Percentiles rank a stretch among this genome's conserved stretches.
phyloP scores from a whole-genome alignment of 1,140 invertebrate genomes.

The Ceratitis capitata region DNA sequence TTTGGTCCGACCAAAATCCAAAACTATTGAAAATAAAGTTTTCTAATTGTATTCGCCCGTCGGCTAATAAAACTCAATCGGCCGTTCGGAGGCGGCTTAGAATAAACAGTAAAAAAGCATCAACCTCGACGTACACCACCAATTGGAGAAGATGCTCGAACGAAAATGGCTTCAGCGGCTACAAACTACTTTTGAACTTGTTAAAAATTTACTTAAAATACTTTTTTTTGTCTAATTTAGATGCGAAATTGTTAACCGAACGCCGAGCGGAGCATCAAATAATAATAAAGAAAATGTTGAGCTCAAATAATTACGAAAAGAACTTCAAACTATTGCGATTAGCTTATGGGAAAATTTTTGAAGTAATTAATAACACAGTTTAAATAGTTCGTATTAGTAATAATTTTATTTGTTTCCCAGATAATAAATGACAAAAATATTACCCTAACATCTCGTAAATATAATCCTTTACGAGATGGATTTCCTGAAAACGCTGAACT shows the following conservation, averaged over 20 bases:
- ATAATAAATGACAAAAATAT: not conserved
- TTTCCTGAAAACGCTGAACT: constrained; percentile 23
- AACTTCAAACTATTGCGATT: constrained; percentile 40
- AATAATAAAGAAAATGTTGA: constrained; percentile 21
- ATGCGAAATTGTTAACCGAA: constrained; percentile 29
- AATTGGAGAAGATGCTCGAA: too few relatives aligned
- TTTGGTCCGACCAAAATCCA: too few relatives aligned
- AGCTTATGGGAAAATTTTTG: constrained; percentile 39
- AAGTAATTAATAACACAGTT: constrained; percentile 21
- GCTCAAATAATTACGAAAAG: constrained; percentile 37
- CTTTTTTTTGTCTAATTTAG: not conserved
- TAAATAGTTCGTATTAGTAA: not conserved
- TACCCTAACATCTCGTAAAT: not conserved
- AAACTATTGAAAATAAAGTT: too few relatives aligned
- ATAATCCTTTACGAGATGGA: not conserved
- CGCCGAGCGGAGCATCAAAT: constrained; percentile 36
- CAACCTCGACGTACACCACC: too few relatives aligned
- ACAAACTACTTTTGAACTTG: too few relatives aligned
- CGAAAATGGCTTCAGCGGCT: too few relatives aligned
- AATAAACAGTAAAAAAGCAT: too few relatives aligned
- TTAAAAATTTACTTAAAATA: too few relatives aligned
- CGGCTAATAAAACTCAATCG: too few relatives aligned
- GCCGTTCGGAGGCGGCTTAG: too few relatives aligned
- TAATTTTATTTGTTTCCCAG: not conserved
- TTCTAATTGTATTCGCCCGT: too few relatives aligned